A percentile compares a stretch with the other conserved stretches of the same genome.
Conservation (phyloP, 2,888 invertebrate genomes). For the Melolontha melolontha region DNA sequence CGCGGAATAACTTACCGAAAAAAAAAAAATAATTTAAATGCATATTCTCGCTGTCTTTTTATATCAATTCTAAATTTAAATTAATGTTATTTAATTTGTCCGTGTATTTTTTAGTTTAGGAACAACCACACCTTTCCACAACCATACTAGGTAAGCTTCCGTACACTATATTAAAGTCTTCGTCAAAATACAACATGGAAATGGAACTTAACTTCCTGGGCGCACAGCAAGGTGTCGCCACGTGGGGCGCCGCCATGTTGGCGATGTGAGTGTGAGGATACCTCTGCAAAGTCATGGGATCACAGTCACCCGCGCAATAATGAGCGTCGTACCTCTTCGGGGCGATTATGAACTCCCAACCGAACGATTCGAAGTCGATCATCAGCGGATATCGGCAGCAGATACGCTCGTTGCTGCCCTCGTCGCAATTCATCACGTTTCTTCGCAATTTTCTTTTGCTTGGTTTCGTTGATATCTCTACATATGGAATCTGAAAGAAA, state of each 20-base stretch:
- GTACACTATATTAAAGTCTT: conserved; percentile 87
- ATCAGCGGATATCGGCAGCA: conserved; percentile 95
- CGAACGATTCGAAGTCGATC: conserved; percentile 94
- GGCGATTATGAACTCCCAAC: conserved; percentile 98
- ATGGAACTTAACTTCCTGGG: conserved; percentile 90
- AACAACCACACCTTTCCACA: conserved; percentile 92
- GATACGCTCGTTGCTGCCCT: conserved; percentile 78
- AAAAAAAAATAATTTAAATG: no score
- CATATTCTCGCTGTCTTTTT: background rate
- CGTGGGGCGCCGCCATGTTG: conserved; percentile 81
- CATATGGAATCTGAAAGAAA: conserved; percentile 69
- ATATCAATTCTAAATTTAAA: background rate
- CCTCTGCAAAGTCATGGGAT: conserved; percentile 86
- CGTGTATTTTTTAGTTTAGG: conserved; percentile 67
- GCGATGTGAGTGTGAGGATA: conserved; percentile 91
- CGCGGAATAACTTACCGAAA: no score
- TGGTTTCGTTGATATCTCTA: conserved; percentile 71
- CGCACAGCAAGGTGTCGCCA: conserved; percentile 92
- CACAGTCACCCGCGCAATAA: conserved; percentile 96
- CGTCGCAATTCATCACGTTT: conserved; percentile 86
- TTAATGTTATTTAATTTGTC: background rate
- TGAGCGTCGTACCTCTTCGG: conserved; percentile 95
- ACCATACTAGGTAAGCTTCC: conserved; percentile 94
- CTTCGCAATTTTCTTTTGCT: conserved; percentile 78
- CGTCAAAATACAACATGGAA: conserved; percentile 92